These are phyloP conservation scores for Chirona hameri DNA, from an alignment of 2,888 invertebrate genomes.

Conservation along the genomic window DNA sequence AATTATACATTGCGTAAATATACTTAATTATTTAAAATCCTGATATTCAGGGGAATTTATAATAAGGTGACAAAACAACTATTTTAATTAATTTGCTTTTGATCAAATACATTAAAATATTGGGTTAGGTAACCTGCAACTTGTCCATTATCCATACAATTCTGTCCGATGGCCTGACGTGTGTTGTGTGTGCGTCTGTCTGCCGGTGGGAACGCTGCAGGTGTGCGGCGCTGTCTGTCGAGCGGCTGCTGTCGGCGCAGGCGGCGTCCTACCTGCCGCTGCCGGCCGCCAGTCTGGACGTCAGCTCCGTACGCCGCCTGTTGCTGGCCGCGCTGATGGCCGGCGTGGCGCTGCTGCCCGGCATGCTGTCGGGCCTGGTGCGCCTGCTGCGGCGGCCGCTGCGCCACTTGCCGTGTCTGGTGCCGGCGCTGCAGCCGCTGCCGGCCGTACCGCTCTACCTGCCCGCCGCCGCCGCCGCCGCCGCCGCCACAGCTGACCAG, in stretches of 20 bases:
- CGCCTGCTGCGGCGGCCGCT: neutral
- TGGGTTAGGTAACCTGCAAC: no score
- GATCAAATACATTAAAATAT: no score
- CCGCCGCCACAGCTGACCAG: neutral
- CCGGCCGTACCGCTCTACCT: neutral
- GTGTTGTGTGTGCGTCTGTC: neutral
- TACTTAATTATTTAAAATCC: no score
- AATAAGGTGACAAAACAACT: no score
- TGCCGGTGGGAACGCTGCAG: neutral
- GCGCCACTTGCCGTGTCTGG: neutral
- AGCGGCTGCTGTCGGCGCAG: neutral
- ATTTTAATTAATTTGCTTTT: no score
- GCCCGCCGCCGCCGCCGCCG: neutral
- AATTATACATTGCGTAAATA: no score
- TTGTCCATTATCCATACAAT: no score
- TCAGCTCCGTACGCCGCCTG: neutral
- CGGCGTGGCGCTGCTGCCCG: neutral
- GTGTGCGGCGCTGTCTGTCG: neutral
- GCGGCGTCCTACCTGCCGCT: neutral
- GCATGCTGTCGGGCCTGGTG: neutral
- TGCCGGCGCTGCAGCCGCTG: constrained; percentile 23
- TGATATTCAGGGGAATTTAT: no score
- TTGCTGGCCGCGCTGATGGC: constrained; percentile 9
- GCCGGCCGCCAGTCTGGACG: constrained; percentile 6
- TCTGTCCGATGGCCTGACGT: neutral